A percentile compares a stretch with the other conserved stretches of the same genome.
Evolutionary conservation across 2,797 vertebrate genomes (phyloP).

Genomic region (Sebastes diploproa): DNA sequence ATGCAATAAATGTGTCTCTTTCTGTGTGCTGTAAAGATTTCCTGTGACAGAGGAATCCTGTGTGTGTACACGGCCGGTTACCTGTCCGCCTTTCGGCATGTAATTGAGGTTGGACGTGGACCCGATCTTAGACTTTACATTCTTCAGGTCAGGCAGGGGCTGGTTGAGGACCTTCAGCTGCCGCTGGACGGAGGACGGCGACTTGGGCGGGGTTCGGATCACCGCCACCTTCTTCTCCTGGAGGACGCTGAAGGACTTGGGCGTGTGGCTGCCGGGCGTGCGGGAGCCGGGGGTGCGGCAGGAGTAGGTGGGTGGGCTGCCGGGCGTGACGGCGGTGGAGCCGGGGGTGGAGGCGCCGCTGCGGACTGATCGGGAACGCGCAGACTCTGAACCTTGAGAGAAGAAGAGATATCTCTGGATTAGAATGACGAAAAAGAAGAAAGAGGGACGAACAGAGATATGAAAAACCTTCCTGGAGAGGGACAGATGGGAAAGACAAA

Average conservation of each 20-base stretch:
- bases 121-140: conserved; percentile 94
- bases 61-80: conserved; percentile 56
- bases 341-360: conserved; percentile 93
- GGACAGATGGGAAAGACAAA: not conserved
- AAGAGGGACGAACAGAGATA: not conserved
- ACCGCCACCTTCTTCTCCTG: conserved; percentile 96
- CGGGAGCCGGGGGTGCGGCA: conserved; percentile 94
- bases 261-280: conserved; percentile 91
- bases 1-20: not conserved
- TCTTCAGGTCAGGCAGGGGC: conserved; percentile 93
- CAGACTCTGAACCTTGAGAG: conserved; percentile 87
- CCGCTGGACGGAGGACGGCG: conserved; percentile 89
- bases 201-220: conserved; percentile 95
- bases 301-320: conserved; percentile 92
- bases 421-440: not conserved
- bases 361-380: conserved; percentile 90
- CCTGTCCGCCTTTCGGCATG: conserved; percentile 95
- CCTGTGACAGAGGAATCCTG: not conserved
- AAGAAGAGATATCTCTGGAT: not conserved
- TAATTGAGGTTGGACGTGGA: conserved; percentile 93
- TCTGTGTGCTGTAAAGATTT: not conserved
- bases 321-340: conserved; percentile 92
- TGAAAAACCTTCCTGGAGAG: not conserved
- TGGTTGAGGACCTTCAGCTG: conserved; percentile 94
- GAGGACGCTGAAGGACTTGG: conserved; percentile 91